Conservation (phyloP, 2,888 invertebrate species). For the Euplagia quadripunctaria region DNA sequence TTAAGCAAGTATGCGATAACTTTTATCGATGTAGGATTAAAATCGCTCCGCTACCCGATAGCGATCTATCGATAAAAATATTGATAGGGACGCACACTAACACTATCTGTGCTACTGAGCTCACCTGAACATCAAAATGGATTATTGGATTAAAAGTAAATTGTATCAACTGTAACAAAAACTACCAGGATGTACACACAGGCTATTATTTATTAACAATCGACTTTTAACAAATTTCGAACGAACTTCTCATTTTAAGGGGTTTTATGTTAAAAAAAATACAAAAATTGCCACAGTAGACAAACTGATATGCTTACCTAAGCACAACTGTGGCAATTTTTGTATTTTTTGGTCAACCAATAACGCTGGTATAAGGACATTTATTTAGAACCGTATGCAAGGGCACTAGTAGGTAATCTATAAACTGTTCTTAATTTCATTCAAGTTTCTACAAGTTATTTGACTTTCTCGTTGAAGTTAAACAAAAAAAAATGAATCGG, state of each 20-base stretch:
- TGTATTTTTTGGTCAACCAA: background rate
- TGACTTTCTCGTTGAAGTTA: too few species aligned
- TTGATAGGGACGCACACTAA: slow-evolving; percentile 53
- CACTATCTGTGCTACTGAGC: slow-evolving; percentile 43
- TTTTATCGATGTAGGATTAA: slow-evolving; percentile 73
- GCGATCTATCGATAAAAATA: slow-evolving; percentile 68
- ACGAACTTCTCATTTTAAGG: too few species aligned
- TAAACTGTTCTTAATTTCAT: too few species aligned
- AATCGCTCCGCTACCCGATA: slow-evolving; percentile 72
- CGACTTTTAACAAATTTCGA: too few species aligned
- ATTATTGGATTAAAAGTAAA: slow-evolving; percentile 13
- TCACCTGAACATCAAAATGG: slow-evolving; percentile 31
- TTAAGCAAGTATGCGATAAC: slow-evolving; percentile 57
- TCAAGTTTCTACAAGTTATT: too few species aligned
- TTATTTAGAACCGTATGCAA: background rate
- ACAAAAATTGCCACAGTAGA: too few species aligned
- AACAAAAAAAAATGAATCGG: too few species aligned
- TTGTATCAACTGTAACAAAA: background rate
- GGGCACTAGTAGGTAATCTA: too few species aligned
- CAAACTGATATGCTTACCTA: too few species aligned
- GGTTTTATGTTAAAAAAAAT: too few species aligned
- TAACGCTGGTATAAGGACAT: background rate
- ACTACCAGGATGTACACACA: background rate
- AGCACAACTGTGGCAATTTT: background rate
- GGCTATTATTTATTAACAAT: too few species aligned